Base-by-base conservation (phyloP, 2,797 vertebrate genomes). In the Falco naumanni region DNA sequence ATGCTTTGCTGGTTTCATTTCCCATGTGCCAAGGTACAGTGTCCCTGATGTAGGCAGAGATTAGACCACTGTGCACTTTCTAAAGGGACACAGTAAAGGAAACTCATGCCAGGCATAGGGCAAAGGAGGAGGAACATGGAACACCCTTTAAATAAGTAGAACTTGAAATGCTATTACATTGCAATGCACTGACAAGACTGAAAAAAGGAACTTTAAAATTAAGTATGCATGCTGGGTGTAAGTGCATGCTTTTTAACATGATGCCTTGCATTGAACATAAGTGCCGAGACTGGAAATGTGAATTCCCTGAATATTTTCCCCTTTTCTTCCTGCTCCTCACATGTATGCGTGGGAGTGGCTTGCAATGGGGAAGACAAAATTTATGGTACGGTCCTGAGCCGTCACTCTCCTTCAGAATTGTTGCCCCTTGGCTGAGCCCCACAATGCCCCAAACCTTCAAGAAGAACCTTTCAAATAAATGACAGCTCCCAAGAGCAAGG, bases 391-490 rank as follows among this genome's bases (percentile, higher is more conserved):
- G 14, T 29, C 31, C 71, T 16, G 8, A 80, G 28, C 53, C 56
- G 54, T 48, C 61, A 63, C 81, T 87, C 64, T 72, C 79, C 57
- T 79, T 68, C 41, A 47, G 65, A 92, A 41, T 5, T 33, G 57
- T 53, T 37, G 39, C 28, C 68, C 71, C 48, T 68, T 31, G 43
- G 50, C 79, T 63, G 57, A 6, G 3, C 51, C 83, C 72, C 66
- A 37, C 9, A 10, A 29, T 22, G 11, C 50, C 51, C 69, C 64
- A 80, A 56, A 87, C 34, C 66, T 91, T 75, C 48, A 85, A 83
- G 88, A n/a, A 76, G 86, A 94, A 34, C 65, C 57, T 61, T 56
- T 70, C 69, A 74, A 84, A 91, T 4, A 89, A 94, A 91, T n/a
- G 75, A 75, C 78, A 91, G 72, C 69, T 92, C 50, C 84, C 47